phyloP scores from a whole-genome alignment of 2,888 invertebrate species.

The Trachelus troglodyta region DNA sequence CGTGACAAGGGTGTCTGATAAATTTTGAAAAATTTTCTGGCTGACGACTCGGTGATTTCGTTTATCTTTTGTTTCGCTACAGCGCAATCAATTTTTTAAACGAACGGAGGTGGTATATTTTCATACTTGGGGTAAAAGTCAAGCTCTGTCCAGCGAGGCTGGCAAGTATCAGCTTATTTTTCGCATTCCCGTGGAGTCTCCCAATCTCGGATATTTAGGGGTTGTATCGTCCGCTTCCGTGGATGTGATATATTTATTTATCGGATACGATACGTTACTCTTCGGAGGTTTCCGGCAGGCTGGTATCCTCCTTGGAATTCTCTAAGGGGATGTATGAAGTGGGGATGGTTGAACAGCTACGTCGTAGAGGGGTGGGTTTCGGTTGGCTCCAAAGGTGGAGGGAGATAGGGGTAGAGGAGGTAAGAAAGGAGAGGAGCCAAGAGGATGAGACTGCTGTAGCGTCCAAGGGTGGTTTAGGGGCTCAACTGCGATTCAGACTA shows the following conservation, averaged over 20 bases:
- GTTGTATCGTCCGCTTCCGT: background rate
- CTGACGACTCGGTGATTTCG: background rate
- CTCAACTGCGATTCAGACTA: background rate
- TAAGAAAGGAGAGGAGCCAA: background rate
- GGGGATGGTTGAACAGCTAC: background rate
- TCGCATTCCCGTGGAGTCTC: background rate
- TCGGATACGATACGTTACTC: slow-evolving; percentile 8
- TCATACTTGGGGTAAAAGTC: background rate
- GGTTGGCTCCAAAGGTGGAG: background rate
- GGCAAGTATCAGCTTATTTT: background rate
- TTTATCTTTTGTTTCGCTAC: background rate
- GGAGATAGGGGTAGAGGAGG: background rate
- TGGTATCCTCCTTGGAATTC: background rate
- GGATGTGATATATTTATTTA: slow-evolving; percentile 5
- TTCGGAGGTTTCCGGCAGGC: background rate
- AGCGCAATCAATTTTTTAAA: too few species aligned
- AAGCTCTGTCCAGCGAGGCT: background rate
- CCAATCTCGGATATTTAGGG: slow-evolving; percentile 5
- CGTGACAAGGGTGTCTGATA: background rate
- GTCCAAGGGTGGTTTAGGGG: background rate
- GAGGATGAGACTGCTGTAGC: background rate
- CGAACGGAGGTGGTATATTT: background rate
- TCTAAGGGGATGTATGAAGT: background rate
- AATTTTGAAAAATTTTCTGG: background rate
- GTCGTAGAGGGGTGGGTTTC: background rate